These are phyloP conservation scores for Gorsachius goisagi DNA, from an alignment of 2,113 vertebrate species.

Conservation along the genomic window DNA sequence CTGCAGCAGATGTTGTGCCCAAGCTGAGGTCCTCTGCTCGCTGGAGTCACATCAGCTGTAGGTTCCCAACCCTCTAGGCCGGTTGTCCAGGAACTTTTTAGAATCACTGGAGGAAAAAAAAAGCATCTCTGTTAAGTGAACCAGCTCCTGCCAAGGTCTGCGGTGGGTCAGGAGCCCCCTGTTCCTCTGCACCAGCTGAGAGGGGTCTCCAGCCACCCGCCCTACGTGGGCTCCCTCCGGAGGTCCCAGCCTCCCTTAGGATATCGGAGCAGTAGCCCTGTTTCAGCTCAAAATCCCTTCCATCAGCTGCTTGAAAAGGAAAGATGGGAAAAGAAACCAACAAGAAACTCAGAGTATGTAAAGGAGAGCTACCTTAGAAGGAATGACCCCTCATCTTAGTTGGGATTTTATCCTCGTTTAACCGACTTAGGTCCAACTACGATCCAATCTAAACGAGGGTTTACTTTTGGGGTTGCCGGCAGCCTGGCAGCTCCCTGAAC, in stretches of 20 bases:
- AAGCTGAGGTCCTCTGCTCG: background rate
- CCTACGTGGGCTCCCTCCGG: background rate
- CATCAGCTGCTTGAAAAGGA: background rate
- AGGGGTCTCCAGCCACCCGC: background rate
- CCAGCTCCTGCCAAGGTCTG: background rate
- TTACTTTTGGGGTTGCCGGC: background rate
- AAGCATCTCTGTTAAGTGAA: background rate
- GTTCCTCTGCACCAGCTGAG: background rate
- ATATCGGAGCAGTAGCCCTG: rapidly evolving
- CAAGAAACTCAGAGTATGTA: background rate
- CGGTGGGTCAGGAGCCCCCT: background rate
- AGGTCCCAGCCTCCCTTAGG: background rate
- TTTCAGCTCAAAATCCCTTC: background rate
- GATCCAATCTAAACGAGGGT: background rate
- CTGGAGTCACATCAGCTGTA: background rate
- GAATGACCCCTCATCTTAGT: background rate
- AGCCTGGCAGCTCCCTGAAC: background rate
- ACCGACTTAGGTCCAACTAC: background rate
- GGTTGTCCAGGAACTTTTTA: background rate
- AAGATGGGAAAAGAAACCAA: background rate
- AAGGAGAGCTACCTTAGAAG: background rate
- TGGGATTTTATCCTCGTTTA: background rate
- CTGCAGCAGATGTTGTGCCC: background rate
- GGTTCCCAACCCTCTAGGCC: background rate
- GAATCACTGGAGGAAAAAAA: background rate